Percentiles rank a stretch among this genome's conserved stretches.
phyloP scores from a whole-genome alignment of 2,113 vertebrate genomes.

The Reinhardtius hippoglossoides region DNA sequence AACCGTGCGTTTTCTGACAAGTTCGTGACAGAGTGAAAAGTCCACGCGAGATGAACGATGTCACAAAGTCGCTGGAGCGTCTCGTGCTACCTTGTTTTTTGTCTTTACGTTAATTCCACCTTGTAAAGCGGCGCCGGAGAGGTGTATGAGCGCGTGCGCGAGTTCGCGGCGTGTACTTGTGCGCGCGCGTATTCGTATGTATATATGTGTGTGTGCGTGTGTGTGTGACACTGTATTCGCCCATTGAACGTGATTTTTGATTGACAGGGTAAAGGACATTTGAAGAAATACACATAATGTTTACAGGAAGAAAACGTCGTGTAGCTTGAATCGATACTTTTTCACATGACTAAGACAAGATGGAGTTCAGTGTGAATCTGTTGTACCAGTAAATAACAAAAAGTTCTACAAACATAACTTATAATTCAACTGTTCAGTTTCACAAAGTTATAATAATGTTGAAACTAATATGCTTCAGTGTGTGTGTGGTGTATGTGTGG shows the following conservation, averaged over 20 bases:
- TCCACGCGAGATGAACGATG: background rate
- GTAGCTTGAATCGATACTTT: conserved; percentile 21
- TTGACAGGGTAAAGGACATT: background rate
- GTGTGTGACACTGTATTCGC: conserved; percentile 36
- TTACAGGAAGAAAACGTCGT: background rate
- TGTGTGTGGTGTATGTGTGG: conserved; percentile 38
- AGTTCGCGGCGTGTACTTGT: conserved; percentile 31
- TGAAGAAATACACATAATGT: background rate
- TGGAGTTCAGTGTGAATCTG: background rate
- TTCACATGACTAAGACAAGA: conserved; percentile 4
- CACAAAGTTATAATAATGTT: conserved; percentile 56
- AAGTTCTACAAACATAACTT: conserved; percentile 39
- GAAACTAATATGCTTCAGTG: conserved; percentile 32
- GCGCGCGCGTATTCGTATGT: conserved; percentile 5
- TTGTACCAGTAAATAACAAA: conserved; percentile 21
- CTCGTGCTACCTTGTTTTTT: conserved; percentile 5
- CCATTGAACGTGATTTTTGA: background rate
- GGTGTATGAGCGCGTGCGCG: conserved; percentile 55
- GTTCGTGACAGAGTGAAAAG: conserved; percentile 19
- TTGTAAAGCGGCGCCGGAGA: conserved; percentile 17
- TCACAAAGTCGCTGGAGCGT: conserved; percentile 12
- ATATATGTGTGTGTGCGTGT: background rate
- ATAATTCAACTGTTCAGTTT: conserved; percentile 11
- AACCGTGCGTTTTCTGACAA: conserved; percentile 13
- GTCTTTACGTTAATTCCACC: conserved; percentile 39